These are phyloP conservation scores for Zaprionus ghesquierei DNA, from an alignment of 1,140 invertebrate species.

Conservation along the genomic window DNA sequence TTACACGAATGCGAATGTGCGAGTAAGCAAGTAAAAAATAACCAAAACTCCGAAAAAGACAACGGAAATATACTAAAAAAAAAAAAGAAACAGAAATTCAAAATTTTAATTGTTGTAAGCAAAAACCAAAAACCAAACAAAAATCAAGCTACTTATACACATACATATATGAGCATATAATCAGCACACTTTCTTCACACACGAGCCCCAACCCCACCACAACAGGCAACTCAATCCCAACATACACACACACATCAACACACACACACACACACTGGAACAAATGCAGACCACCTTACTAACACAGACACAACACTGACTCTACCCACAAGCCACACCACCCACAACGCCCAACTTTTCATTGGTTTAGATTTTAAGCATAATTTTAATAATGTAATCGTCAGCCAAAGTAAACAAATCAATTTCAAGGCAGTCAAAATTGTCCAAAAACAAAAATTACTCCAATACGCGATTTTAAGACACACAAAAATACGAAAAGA, in stretches of 20 bases:
- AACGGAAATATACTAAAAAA: conserved; percentile 61
- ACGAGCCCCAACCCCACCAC: neutral
- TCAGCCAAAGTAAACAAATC: conserved; percentile 59
- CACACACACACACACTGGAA: conserved; percentile 22
- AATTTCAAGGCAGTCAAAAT: conserved; percentile 68
- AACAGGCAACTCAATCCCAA: neutral
- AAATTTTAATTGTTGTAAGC: conserved; percentile 80
- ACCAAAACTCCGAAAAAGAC: conserved; percentile 27
- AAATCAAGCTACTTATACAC: conserved; percentile 31
- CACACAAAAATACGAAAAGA: conserved; percentile 38
- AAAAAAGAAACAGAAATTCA: conserved; percentile 61
- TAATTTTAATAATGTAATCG: conserved; percentile 76
- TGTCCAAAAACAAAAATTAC: conserved; percentile 68
- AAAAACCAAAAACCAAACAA: conserved; percentile 41
- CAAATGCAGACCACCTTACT: conserved; percentile 35
- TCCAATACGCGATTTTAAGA: conserved; percentile 66
- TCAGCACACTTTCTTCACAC: conserved; percentile 54
- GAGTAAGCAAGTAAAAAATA: conserved; percentile 1
- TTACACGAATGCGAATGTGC: conserved; percentile 10
- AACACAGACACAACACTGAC: conserved; percentile 18
- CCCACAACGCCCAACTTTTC: conserved; percentile 48
- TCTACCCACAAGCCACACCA: conserved; percentile 30
- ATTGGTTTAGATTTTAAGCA: conserved; percentile 82
- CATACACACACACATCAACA: conserved; percentile 16
- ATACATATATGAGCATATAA: conserved; percentile 68